phyloP scores from a whole-genome alignment of 2,797 vertebrate species.

The Rhinella marina region DNA sequence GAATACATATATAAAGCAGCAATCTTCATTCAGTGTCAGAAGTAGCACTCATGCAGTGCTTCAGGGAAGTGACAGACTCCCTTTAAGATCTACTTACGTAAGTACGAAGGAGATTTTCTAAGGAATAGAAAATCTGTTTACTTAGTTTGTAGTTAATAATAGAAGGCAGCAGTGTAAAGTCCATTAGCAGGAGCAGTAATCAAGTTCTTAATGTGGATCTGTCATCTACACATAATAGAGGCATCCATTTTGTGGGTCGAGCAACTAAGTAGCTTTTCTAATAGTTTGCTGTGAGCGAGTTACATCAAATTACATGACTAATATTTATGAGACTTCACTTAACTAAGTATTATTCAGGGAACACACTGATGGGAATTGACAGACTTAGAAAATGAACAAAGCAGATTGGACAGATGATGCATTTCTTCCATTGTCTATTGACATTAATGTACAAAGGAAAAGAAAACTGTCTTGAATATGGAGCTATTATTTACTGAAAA shows the following conservation, averaged over 20 bases:
- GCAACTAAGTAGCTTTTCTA: conserved; percentile 17
- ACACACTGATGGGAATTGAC: conserved; percentile 5
- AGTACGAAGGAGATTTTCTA: not conserved
- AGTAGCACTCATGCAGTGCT: too few species aligned
- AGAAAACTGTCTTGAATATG: not conserved
- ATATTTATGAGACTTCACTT: not conserved
- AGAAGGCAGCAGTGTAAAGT: not conserved
- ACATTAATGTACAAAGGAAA: not conserved
- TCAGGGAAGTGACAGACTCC: too few species aligned
- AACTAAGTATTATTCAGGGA: not conserved
- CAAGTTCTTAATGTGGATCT: conserved; percentile 10
- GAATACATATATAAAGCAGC: too few species aligned
- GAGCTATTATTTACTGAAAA: not conserved
- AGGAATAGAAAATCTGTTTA: not conserved
- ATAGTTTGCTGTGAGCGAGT: not conserved
- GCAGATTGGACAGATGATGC: not conserved
- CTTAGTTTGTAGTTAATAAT: conserved; percentile 21
- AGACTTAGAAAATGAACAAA: conserved; percentile 8
- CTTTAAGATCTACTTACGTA: not conserved
- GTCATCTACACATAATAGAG: conserved; percentile 14
- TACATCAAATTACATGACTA: not conserved
- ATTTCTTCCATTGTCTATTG: not conserved
- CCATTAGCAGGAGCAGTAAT: not conserved
- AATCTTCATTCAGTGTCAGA: too few species aligned
- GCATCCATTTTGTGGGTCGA: not conserved